Evolutionary conservation across 2,797 vertebrate species (phyloP), one percentile per base, ranked within the genome.

Genomic region (Rhinella marina): DNA sequence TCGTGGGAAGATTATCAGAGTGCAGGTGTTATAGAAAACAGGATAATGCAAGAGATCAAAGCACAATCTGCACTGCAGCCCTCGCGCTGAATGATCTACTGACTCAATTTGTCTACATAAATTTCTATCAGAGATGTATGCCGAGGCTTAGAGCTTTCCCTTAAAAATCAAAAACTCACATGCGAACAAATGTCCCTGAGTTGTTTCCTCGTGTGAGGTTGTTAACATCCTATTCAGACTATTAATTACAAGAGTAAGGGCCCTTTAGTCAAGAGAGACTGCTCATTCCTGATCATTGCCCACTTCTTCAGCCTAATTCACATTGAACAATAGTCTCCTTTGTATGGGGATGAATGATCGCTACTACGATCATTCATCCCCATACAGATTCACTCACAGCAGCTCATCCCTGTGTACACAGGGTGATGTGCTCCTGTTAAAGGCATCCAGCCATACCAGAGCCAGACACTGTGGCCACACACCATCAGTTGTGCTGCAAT

Each of bases 21-120:
- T 85, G 52, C 32, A 50, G 72, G 57, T 76, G 83, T 76, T 85
- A 76, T n/a, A 85, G 57, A 85, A 76, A 75, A 77, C 41, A 85
- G 32, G 72, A 85, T 85, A 76, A 62, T 85, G 61, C 52, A 76
- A 52, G 72, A 85, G 29, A 85, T 85, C 72, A 52, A 77, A 77
- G 82, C 83, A 64, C 57, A 85, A 77, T 77, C 72, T 64, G 70
- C 78, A 62, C 17, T 48, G 78, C 78, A 81, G 29, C 83, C 21
- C 73, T 61, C 16, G 11, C 48, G 32, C 72, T 62, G 70, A 61
- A 19, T 50, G n/a, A 62, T 81, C 11, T 41, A 76, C 57, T 62
- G 72, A 52, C 70, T 77, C 29, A 61, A 73, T 85, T 57, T 84
- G 82, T 84, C 56, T 75, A 27, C 57, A 85, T 27, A 85, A 48